Base-by-base conservation (phyloP, 2,888 invertebrate genomes). In the Steinernema carpocapsae region DNA sequence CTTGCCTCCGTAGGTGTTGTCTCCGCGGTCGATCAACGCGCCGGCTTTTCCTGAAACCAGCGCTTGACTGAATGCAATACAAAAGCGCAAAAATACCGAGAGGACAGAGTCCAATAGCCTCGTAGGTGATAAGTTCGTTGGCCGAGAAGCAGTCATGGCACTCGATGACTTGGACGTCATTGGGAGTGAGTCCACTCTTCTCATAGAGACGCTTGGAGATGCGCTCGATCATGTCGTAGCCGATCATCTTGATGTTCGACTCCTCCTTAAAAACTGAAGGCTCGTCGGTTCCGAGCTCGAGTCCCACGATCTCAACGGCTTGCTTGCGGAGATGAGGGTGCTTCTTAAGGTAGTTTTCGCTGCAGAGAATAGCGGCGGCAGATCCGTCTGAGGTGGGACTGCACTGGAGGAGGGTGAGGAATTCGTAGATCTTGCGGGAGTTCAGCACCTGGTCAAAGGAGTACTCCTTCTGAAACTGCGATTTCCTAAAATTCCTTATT, bases 301-400 rank as follows among this genome's bases (percentile, higher is more conserved):
- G 94, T 29, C 94, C 95, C 73, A 97, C 88, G 80, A 99, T 95
- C 90, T 99, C 97, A 0, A 99, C 93, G 19, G 99, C 97, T 88
- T 93, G 92, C 0, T 90, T 89, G 88, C 95, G 92, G 17, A 97
- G 90, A 6, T 93, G 92, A 45, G 88, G 88, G 86, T 94, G 93
- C 43, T 91, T 91, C 46, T 79, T 80, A 0, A 99, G 95, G 88
- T 95, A 99, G 17, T 92, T 92, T 89, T 97, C 96, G 12, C 93
- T 94, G 79, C 93, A 95, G 52, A 99, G 86, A 76, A 99, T 91
- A 0, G 93, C 96, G 29, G 96, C 95, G 29, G 94, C 97, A 0
- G 95, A 92, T n/a, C 99, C 99, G 89, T 99, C 97, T 70, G 96
- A 97, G 0, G 97, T 99, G 0, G 97, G 97, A 87, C 89, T 97